These are phyloP conservation scores for Crotalus helleri DNA, from an alignment of 2,113 vertebrate genomes.

Conservation along the genomic window DNA sequence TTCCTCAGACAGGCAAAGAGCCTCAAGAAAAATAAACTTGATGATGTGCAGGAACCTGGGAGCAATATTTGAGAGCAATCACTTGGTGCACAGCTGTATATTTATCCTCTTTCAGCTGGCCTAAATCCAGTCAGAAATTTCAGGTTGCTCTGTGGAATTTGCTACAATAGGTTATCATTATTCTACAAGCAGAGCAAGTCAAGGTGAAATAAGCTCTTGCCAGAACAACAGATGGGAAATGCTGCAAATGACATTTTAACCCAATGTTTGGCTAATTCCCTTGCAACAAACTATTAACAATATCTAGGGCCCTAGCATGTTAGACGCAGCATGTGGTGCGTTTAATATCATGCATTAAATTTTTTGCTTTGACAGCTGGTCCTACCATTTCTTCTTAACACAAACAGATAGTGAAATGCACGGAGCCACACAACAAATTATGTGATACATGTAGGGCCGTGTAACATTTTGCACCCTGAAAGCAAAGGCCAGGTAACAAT, in stretches of 20 bases:
- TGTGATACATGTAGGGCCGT: neutral
- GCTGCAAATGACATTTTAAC: neutral
- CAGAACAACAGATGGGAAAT: constrained; percentile 21
- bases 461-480: neutral
- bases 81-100: accelerated
- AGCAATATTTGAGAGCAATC: constrained; percentile 22
- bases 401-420: neutral
- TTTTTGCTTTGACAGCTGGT: neutral
- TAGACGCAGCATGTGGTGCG: neutral
- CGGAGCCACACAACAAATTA: neutral
- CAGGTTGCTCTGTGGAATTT: neutral
- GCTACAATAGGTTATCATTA: constrained; percentile 19
- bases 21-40: constrained; percentile 29
- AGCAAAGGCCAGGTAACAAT: neutral
- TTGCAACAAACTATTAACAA: neutral
- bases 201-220: constrained; percentile 20
- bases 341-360: neutral
- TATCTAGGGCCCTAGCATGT: neutral
- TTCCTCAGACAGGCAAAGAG: constrained; percentile 36
- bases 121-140: constrained; percentile 40
- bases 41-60: constrained; percentile 35
- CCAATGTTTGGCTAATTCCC: neutral
- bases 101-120: neutral
- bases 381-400: neutral
- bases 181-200: constrained; percentile 5